Percentiles rank a stretch among this genome's conserved stretches.
phyloP scores from a whole-genome alignment of 2,797 vertebrate species.

The Podargus strigoides region DNA sequence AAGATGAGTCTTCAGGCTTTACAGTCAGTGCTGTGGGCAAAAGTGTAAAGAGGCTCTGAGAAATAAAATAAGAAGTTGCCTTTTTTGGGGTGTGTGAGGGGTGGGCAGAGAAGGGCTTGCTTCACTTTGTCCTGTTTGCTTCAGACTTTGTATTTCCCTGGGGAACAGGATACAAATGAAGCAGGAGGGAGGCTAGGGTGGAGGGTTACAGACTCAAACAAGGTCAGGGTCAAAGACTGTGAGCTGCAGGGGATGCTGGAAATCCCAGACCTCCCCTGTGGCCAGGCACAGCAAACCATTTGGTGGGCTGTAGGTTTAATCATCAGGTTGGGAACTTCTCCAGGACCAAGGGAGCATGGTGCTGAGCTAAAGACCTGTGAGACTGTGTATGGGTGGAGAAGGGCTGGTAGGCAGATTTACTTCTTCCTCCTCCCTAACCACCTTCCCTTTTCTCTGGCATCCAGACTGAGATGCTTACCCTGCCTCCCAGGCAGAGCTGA shows the following conservation, averaged over 20 bases:
- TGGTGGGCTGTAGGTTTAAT: neutral
- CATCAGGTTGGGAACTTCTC: neutral
- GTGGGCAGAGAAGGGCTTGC: neutral
- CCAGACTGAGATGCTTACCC: neutral
- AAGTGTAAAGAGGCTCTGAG: neutral
- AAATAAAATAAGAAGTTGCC: neutral
- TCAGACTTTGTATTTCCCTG: neutral
- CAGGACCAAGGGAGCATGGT: neutral
- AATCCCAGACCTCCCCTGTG: neutral
- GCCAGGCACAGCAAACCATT: neutral
- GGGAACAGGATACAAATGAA: neutral
- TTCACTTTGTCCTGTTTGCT: neutral
- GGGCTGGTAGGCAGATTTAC: neutral
- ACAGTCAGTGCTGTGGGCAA: neutral
- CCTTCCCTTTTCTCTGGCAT: conserved; percentile 3
- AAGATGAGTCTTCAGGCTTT: neutral
- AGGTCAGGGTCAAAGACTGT: conserved; percentile 5
- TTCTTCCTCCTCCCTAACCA: neutral
- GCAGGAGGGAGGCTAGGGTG: neutral
- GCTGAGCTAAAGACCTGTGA: neutral
- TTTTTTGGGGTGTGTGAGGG: neutral
- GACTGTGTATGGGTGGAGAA: neutral
- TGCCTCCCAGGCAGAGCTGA: conserved; percentile 36
- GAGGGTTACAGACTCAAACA: neutral
- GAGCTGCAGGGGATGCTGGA: neutral